Base-by-base conservation (phyloP, 2,888 invertebrate species). In the Aporophyla nigra region DNA sequence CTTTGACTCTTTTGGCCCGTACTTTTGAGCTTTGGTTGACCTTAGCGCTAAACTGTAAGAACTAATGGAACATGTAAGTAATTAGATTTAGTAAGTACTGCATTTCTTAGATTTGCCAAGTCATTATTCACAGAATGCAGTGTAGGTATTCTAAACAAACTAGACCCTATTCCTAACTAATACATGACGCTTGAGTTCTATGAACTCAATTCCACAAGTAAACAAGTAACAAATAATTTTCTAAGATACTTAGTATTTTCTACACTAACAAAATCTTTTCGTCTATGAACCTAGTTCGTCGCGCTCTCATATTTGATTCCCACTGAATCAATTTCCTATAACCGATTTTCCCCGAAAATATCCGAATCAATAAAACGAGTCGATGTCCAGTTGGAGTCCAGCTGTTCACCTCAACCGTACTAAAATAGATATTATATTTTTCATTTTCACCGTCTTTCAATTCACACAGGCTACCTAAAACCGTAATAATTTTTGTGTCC, bases 401-500 rank as follows among this genome's bases (percentile, higher is more conserved):
- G 76, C 77, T 86, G 86, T 78, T 86, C 67, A 51, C 73, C 54
- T 58, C 49, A 59, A 81, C 80, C 80, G 78, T 85, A 82, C 62
- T 88, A 80, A 86, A 87, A 79, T 24, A 74, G 75, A 82, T 68
- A 71, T 83, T 75, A 75, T 61, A 82, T 82, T 85, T 84, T 85
- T 85, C 80, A 85, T 84, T 81, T 80, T 65, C 76, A 81, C 66
- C 51, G 56, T 71, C 72, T 62, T 74, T 71, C 71, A 67, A 76
- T 85, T 75, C 74, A 70, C 59, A 59, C 62, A 62, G 72, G 63
- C 58, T 75, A 71, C 80, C 85, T 78, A 67, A 76, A 75, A 77
- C 78, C 90, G 91, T 91, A 94, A 93, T 94, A 91, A 93, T 92
- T 93, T 91, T 90, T 88, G 87, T 90, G 89, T 87, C 89, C 91